Conservation (phyloP, 1,140 invertebrate species). For the Zaprionus ornatus region DNA sequence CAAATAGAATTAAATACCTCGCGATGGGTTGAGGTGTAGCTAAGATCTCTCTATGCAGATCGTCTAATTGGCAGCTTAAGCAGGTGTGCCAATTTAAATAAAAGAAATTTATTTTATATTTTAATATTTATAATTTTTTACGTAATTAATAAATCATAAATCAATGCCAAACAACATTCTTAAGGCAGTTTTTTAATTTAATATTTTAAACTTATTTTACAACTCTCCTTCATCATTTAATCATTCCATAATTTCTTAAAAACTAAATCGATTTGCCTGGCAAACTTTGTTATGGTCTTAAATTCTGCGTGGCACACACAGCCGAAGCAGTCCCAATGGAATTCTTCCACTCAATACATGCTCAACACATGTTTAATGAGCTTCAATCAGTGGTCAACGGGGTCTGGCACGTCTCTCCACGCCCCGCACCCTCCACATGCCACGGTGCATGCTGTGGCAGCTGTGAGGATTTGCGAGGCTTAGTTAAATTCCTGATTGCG, state of each 20-base stretch:
- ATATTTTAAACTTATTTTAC: too few species aligned
- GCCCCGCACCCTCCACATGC: not conserved
- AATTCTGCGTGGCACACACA: not conserved
- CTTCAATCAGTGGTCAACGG: slow-evolving; percentile 15
- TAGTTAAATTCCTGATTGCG: slow-evolving; percentile 44
- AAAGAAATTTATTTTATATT: not conserved
- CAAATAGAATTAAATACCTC: not conserved
- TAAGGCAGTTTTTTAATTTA: too few species aligned
- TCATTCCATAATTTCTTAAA: not conserved
- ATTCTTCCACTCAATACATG: not conserved
- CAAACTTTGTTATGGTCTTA: not conserved
- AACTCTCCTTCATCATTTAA: too few species aligned
- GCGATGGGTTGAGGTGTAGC: not conserved
- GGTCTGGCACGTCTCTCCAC: not conserved
- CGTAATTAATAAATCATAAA: too few species aligned
- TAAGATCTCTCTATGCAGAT: not conserved
- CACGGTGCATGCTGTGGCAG: slow-evolving; percentile 20
- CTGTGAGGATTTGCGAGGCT: slow-evolving; percentile 45
- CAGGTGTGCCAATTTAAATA: not conserved
- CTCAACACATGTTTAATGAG: not conserved
- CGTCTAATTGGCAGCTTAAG: not conserved
- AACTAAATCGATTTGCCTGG: not conserved
- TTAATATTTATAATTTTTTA: too few species aligned
- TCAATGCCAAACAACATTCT: too few species aligned
- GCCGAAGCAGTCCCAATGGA: not conserved